Percentiles rank a stretch among this genome's conserved stretches.
Conservation (phyloP, 2,888 invertebrate species). For the Aquatica leii region DNA sequence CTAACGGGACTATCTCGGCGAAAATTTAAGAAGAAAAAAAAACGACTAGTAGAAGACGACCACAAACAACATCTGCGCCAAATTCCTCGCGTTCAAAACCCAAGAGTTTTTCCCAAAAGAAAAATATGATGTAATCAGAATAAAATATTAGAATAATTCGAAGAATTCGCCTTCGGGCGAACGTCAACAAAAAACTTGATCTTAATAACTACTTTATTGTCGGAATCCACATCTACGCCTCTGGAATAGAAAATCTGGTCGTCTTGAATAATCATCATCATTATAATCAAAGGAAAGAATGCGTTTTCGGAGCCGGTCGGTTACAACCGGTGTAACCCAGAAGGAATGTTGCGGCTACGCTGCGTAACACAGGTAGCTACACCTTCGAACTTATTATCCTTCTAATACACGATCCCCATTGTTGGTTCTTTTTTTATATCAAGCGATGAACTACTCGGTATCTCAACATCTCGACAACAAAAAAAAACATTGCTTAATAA, state of each 20-base stretch:
- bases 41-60: no score
- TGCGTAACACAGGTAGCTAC: slow-evolving; percentile 58
- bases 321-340: slow-evolving; percentile 66
- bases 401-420: slow-evolving; percentile 26
- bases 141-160: slow-evolving; percentile 10
- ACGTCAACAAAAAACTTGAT: slow-evolving; percentile 13
- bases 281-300: slow-evolving; percentile 40
- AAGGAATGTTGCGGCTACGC: slow-evolving; percentile 60
- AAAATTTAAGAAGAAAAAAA: no score
- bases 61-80: no score
- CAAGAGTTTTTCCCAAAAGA: no score
- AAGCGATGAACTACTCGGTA: slow-evolving; percentile 3
- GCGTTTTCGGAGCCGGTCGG: slow-evolving; percentile 58
- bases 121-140: no score
- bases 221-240: slow-evolving; percentile 17
- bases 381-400: slow-evolving; percentile 40
- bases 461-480: no score
- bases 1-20: background rate
- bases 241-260: slow-evolving; percentile 22
- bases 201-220: slow-evolving; percentile 15
- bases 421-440: slow-evolving; percentile 9
- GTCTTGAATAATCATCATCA: slow-evolving; percentile 21
- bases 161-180: slow-evolving; percentile 8
- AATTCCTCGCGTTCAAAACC: no score
- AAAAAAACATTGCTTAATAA: no score